Conservation (phyloP, 2,888 invertebrate genomes). For the Acleris sparsana region DNA sequence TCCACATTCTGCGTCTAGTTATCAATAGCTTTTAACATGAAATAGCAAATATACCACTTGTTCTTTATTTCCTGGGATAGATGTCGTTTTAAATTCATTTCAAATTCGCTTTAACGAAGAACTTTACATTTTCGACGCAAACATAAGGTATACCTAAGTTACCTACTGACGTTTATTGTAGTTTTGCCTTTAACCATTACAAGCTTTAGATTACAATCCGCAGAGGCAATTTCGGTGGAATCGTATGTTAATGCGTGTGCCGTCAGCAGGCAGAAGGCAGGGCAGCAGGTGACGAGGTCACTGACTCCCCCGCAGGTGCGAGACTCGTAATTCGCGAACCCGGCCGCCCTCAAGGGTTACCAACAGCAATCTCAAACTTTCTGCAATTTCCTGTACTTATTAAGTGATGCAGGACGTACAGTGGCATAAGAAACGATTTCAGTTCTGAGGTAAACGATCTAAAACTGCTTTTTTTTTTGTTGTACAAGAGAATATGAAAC, state of each 20-base stretch:
- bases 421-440: not conserved
- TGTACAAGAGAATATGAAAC: no score
- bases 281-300: slow-evolving; percentile 76
- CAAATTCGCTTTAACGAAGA: no score
- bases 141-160: no score
- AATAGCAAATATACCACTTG: no score
- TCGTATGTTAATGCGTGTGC: slow-evolving; percentile 63
- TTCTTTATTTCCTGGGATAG: no score
- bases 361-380: slow-evolving; percentile 46
- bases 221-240: slow-evolving; percentile 33
- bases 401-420: not conserved
- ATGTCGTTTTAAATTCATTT: no score
- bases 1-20: no score
- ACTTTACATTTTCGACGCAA: no score
- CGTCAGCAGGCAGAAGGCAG: slow-evolving; percentile 56
- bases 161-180: not conserved
- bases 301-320: slow-evolving; percentile 68
- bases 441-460: not conserved
- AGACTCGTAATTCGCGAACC: slow-evolving; percentile 38
- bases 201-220: slow-evolving; percentile 14
- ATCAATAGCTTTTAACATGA: no score
- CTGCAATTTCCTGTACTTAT: slow-evolving; percentile 50
- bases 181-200: not conserved
- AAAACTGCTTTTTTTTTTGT: no score
- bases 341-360: slow-evolving; percentile 38